These are phyloP conservation scores for Panulirus ornatus DNA, from an alignment of 1,140 invertebrate species.

Conservation along the genomic window DNA sequence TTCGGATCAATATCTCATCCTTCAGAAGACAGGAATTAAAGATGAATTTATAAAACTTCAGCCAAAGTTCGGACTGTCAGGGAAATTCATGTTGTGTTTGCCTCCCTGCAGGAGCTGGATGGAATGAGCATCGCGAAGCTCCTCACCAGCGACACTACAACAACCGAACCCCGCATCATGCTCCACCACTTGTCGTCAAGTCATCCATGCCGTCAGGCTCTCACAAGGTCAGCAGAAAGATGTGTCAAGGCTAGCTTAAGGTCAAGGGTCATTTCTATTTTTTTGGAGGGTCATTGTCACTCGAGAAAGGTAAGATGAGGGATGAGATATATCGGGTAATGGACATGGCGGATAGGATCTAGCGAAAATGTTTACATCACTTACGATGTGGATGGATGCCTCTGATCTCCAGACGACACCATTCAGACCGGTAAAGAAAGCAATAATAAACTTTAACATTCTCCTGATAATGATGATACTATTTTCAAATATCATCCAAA, in stretches of 20 bases:
- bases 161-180: not conserved
- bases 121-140: conserved; percentile 44
- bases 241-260: not conserved
- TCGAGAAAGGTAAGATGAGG: not conserved
- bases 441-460: too few species aligned
- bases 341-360: not conserved
- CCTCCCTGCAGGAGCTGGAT: conserved; percentile 43
- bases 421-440: too few species aligned
- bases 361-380: not conserved
- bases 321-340: not conserved
- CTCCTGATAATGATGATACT: too few species aligned
- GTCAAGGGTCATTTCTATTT: not conserved
- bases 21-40: not conserved
- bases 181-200: conserved; percentile 35
- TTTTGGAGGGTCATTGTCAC: not conserved
- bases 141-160: not conserved
- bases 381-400: too few species aligned
- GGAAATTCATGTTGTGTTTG: not conserved
- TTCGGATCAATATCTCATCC: too few species aligned
- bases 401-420: too few species aligned
- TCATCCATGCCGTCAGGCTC: conserved; percentile 38
- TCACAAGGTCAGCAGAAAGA: conserved; percentile 17
- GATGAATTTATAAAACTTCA: not conserved
- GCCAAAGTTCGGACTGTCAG: too few species aligned
- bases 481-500: too few species aligned